Evolutionary conservation across 2,113 vertebrate genomes (phyloP).

Genomic region (Bombycilla garrulus): DNA sequence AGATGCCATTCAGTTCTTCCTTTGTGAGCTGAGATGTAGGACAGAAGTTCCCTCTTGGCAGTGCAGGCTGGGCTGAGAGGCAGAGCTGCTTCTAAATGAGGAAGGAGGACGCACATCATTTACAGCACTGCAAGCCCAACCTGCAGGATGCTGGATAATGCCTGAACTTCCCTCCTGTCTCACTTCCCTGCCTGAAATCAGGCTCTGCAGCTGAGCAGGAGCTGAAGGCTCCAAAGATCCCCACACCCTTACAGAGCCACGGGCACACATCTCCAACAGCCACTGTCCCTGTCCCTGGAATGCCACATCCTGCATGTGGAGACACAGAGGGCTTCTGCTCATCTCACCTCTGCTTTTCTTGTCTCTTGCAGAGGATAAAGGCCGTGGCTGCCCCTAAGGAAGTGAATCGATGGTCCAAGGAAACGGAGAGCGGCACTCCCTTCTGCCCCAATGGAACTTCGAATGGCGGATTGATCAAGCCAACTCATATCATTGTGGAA

Average conservation of each 20-base stretch:
- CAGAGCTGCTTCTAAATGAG: slow-evolving; percentile 25
- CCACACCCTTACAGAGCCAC: accelerated
- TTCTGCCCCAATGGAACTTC: slow-evolving; percentile 72
- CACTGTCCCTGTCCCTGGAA: not conserved
- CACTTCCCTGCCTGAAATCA: not conserved
- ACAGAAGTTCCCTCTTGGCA: slow-evolving; percentile 30
- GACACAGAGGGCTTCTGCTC: accelerated
- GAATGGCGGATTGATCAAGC: slow-evolving; percentile 85
- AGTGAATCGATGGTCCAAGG: slow-evolving; percentile 79
- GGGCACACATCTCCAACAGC: accelerated
- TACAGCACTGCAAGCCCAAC: not conserved
- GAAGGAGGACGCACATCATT: not conserved
- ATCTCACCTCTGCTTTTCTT: not conserved
- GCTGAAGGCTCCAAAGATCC: not conserved
- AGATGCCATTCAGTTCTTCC: slow-evolving; percentile 24
- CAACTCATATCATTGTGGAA: slow-evolving; percentile 94
- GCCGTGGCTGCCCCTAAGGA: slow-evolving; percentile 87
- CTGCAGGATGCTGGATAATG: not conserved
- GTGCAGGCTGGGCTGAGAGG: not conserved
- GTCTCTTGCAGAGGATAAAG: slow-evolving; percentile 87
- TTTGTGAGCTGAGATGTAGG: slow-evolving; percentile 22
- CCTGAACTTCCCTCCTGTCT: not conserved
- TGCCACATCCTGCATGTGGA: accelerated
- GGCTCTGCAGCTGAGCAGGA: not conserved
- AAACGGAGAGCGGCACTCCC: slow-evolving; percentile 68